Base-by-base conservation (phyloP, 2,797 vertebrate species). In the Thunnus albacares region DNA sequence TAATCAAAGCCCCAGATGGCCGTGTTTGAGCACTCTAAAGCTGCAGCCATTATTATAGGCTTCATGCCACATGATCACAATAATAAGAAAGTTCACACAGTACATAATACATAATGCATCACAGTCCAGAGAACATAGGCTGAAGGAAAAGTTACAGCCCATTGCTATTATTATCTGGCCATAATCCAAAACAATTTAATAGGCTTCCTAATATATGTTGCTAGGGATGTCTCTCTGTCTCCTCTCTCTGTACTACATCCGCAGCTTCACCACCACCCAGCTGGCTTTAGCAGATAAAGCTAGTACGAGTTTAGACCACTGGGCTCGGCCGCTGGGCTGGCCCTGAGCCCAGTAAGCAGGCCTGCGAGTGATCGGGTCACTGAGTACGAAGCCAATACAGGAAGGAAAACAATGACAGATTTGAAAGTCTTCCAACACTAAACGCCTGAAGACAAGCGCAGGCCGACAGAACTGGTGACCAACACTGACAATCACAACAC, bases 41-140 rank as follows among this genome's bases (percentile, higher is more conserved):
- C 78, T 73, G 79, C 75, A 80, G 77, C 72, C 67, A 86, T 87
- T 91, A 91, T 90, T 91, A 86, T 38, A 85, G 81, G 83, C 89
- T 91, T 90, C 89, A 91, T 91, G 89, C 83, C 83, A 90, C 87
- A 88, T 87, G 82, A 91, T 91, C 83, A 86, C 83, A 90, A 89
- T 90, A 91, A 93, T 90, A 89, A 77, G 66, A 86, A 90, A 82
- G 78, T 85, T 90, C 78, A 71, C 68, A 79, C 63, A 85, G 89
- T 79, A 81, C 77, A 90, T 89, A 80, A 89, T 89, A 69, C 90
- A 90, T 82, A 86, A 85, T 86, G 75, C 84, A 87, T 83, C 76
- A 80, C 83, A 90, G 79, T 80, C 82, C 79, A 60, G 68, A 80
- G 84, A 88, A 78, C 81, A 83, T 76, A 85, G 68, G 79, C 81